Evolutionary conservation across 2,797 vertebrate species (phyloP).

Genomic region (Bucorvus abyssinicus): DNA sequence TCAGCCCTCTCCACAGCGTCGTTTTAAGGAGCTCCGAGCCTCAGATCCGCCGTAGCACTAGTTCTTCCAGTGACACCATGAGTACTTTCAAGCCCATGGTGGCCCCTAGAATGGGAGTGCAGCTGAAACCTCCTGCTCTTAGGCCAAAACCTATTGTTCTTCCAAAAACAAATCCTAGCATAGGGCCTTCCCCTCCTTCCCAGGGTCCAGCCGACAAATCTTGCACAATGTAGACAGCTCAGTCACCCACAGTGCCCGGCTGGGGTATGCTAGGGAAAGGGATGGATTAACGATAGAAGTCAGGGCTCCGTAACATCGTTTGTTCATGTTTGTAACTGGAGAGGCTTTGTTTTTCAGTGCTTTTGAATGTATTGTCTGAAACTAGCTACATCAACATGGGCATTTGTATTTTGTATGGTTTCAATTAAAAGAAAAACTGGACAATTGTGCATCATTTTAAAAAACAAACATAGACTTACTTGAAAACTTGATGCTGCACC

Average conservation of each 20-base stretch:
- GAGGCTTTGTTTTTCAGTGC: conserved; percentile 87
- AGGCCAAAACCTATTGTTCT: conserved; percentile 94
- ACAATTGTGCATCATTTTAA: conserved; percentile 75
- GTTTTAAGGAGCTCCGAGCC: conserved; percentile 83
- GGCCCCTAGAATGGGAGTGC: conserved; percentile 94
- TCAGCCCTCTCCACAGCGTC: conserved; percentile 80
- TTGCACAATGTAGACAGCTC: conserved; percentile 91
- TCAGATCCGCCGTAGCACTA: conserved; percentile 89
- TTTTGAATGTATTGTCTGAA: conserved; percentile 86
- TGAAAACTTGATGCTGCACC: conserved; percentile 83
- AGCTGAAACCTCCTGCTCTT: conserved; percentile 94
- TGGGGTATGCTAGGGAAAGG: conserved; percentile 40
- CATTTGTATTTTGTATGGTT: conserved; percentile 80
- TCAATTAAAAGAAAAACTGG: conserved; percentile 75
- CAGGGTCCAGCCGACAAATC: conserved; percentile 94
- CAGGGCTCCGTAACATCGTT: conserved; percentile 74
- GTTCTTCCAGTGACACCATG: conserved; percentile 91
- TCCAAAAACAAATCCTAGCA: conserved; percentile 86
- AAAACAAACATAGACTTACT: conserved; percentile 78
- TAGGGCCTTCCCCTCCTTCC: conserved; percentile 80
- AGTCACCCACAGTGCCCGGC: conserved; percentile 58
- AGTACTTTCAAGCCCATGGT: conserved; percentile 96
- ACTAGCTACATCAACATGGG: conserved; percentile 85
- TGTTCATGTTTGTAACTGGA: conserved; percentile 86
- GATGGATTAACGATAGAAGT: conserved; percentile 65